phyloP scores from a whole-genome alignment of 1,140 invertebrate genomes.

The Scaptomyza graminum region DNA sequence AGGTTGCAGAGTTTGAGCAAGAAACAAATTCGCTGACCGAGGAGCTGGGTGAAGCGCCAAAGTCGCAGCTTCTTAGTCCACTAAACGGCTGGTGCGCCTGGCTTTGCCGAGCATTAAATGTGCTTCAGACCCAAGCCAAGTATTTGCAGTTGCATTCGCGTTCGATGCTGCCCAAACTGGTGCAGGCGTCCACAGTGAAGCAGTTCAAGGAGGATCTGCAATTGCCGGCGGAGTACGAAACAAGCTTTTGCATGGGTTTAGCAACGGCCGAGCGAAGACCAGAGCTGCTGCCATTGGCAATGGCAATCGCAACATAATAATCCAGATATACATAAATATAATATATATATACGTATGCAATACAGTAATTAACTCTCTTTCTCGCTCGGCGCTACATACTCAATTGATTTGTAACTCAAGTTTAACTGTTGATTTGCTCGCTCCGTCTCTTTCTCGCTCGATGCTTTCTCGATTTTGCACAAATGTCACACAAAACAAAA shows the following conservation, averaged over 20 bases:
- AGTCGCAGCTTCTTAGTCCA: background rate
- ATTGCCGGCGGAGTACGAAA: slow-evolving; percentile 18
- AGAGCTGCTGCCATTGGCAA: background rate
- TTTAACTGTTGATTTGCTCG: background rate
- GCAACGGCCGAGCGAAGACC: slow-evolving; percentile 15
- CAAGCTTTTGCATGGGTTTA: slow-evolving; percentile 18
- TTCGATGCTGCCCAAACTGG: slow-evolving; percentile 8
- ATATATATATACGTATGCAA: background rate
- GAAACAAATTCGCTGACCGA: background rate
- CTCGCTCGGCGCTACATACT: too few species aligned
- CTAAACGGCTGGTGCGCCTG: slow-evolving; percentile 23
- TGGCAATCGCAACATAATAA: background rate
- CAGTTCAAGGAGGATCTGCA: slow-evolving; percentile 30
- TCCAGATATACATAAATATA: background rate
- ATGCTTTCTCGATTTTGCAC: slow-evolving; percentile 1
- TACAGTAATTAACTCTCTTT: too few species aligned
- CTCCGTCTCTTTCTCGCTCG: background rate
- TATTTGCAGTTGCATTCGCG: slow-evolving; percentile 35
- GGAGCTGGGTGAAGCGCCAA: background rate
- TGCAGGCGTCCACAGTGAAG: slow-evolving; percentile 21
- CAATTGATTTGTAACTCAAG: background rate
- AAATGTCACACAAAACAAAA: slow-evolving; percentile 39
- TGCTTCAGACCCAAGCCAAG: slow-evolving; percentile 42
- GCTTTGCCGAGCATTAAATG: slow-evolving; percentile 17
- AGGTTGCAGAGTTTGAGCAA: slow-evolving; percentile 17